Base-by-base conservation (phyloP, 2,888 invertebrate species). In the Scrobipalpa atriplicella region DNA sequence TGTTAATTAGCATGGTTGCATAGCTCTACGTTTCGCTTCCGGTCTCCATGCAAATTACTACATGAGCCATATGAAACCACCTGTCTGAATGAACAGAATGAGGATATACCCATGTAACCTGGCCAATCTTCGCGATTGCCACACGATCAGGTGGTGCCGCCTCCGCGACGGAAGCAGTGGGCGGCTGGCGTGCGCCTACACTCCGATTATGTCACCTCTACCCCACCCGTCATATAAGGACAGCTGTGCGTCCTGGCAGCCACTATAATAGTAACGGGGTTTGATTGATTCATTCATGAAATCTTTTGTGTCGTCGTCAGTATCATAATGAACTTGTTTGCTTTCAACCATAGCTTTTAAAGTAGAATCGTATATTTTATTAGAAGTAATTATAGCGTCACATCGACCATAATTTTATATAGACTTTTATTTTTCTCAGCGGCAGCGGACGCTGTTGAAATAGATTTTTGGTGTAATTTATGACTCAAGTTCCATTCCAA, bases 151-250 rank as follows among this genome's bases (percentile, higher is more conserved):
- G 87, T 90, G 87, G 77, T 83, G 75, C 78, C 89, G 87, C 90
- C 89, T 84, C 84, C 58, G 38, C 58, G 80, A 81, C 91, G 92
- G 91, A 92, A 90, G 85, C 87, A 63, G 92, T 92, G 87, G 92
- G 92, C 83, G 92, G 83, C 72, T 76, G 82, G 80, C 80, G 79
- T 78, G 82, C 84, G 84, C 90, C 90, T 79, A 91, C 91, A 81
- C 82, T 76, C 72, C 70, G 83, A 83, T 89, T 90, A 88, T 89
- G 88, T 90, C 90, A 90, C 86, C 86, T 80, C 85, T 85, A 83
- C 82, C 38, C 80, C 81, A 83, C 81, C 83, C 80, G 80, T 84
- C 89, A 79, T 85, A 87, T 84, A 88, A 85, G 88, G 89, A 85
- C 84, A 82, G 83, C 81, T 78, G 80, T 77, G 78, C 76, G 72